phyloP scores from a whole-genome alignment of 1,140 invertebrate genomes.

The Zaprionus capensis region DNA sequence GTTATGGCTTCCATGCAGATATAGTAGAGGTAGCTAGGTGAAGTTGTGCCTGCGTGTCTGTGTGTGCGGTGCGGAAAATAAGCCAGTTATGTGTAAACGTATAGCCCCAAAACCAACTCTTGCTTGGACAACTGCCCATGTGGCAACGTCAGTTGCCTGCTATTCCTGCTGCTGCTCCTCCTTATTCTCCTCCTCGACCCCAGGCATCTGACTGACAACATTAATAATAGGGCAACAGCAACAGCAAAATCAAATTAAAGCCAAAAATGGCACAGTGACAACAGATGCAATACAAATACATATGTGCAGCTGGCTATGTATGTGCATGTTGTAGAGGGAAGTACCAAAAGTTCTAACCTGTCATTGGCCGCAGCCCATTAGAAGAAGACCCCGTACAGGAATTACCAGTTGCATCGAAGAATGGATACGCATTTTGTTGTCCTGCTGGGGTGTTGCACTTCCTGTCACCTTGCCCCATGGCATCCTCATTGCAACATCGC shows the following conservation, averaged over 20 bases:
- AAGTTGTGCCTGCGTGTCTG: conserved; percentile 27
- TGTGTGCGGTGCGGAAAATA: conserved; percentile 39
- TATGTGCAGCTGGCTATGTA: not conserved
- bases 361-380: conserved; percentile 68
- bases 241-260: conserved; percentile 70
- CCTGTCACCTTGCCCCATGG: conserved; percentile 11
- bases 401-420: conserved; percentile 42
- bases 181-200: not conserved
- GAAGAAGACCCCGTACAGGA: conserved; percentile 29
- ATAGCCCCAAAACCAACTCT: conserved; percentile 51
- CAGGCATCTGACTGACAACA: conserved; percentile 40
- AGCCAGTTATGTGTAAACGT: conserved; percentile 64
- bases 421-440: conserved; percentile 23
- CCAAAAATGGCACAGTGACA: conserved; percentile 36
- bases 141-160: conserved; percentile 51
- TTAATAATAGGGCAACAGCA: conserved; percentile 64
- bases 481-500: not conserved
- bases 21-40: conserved; percentile 1
- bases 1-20: conserved; percentile 22
- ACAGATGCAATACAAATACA: not conserved
- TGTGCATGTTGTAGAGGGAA: not conserved
- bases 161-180: not conserved
- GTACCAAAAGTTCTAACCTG: conserved; percentile 38
- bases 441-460: conserved; percentile 2
- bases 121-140: conserved; percentile 63